Base-by-base conservation (phyloP, 2,797 vertebrate genomes). In the Enteromius argenteus region DNA sequence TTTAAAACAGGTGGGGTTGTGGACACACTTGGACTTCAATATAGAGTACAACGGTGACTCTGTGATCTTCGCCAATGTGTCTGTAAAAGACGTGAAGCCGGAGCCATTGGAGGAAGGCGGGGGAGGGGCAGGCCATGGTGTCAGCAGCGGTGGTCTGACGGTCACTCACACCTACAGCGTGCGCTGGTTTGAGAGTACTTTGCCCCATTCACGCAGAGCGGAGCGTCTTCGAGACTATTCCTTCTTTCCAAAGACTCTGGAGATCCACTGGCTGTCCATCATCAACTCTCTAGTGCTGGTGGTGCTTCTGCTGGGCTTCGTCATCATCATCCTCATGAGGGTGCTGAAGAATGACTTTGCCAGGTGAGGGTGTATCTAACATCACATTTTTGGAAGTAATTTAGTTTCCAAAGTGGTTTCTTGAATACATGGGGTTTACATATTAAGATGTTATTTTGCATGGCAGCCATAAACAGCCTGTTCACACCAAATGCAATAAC, bases 211-310 rank as follows among this genome's bases (percentile, higher is more conserved):
- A 1, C 94, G 90, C 10, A 93, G 97, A 69, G 96, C 94, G 0
- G 97, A 98, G 79, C 94, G 96, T 14, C 96, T 96, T 79, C 77
- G 90, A 32, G 96, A 97, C 87, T 94, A 95, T 53, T 96, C 96
- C 0, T 98, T 98, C 91, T 98, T 98, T 90, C 97, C 97, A 7
- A 97, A 96, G 90, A 98, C 97, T 0, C 90, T 98, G 89, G 97
- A 98, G 94, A 98, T 98, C 91, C 97, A 98, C 89, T 98, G 97
- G 97, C 92, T 98, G 85, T 98, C 97, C 83, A 97, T 98, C 90
- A 98, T 98, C 42, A 98, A 98, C 92, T 98, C 97, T 0, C 94
- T 98, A 94, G 97, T 98, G 88, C 94, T 98, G 89, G 97, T 98
- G 85, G 97, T 98, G 85, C 94, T 98, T 71, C 94, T 98, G 85